These are phyloP conservation scores for Desmodus rotundus DNA, from an alignment of 2,113 vertebrate genomes.

Conservation along the genomic window DNA sequence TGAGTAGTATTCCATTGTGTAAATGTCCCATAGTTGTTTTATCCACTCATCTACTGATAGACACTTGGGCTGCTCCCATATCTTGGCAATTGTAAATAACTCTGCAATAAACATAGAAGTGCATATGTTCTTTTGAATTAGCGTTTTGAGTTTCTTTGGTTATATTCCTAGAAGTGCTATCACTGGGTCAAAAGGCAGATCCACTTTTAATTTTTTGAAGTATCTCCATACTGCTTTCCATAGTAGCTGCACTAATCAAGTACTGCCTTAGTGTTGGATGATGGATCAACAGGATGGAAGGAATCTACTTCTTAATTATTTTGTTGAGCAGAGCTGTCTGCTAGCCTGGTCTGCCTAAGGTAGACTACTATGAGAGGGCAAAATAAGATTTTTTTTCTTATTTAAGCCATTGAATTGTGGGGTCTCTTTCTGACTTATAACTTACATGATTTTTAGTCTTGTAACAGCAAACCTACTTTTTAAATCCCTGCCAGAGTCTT, in stretches of 20 bases:
- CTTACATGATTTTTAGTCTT: not conserved
- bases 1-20: no score
- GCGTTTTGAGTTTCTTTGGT: no score
- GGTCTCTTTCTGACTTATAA: not conserved
- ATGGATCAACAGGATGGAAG: not conserved
- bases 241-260: not conserved
- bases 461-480: slow-evolving; percentile 5
- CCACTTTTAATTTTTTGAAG: no score
- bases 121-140: no score
- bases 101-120: no score
- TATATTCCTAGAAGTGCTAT: no score
- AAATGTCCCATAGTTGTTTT: no score
- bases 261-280: not conserved
- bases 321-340: not conserved
- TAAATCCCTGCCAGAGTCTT: not conserved
- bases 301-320: not conserved
- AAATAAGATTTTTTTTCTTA: not conserved
- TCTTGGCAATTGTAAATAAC: no score
- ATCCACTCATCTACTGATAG: no score
- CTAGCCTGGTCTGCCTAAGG: not conserved
- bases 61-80: no score
- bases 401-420: not conserved
- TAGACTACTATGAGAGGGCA: not conserved
- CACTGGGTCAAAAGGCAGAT: no score
- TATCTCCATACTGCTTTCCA: no score